Evolutionary conservation across 2,113 vertebrate species (phyloP), one percentile per base, ranked within the genome.

Genomic region (Poecilia latipinna): DNA sequence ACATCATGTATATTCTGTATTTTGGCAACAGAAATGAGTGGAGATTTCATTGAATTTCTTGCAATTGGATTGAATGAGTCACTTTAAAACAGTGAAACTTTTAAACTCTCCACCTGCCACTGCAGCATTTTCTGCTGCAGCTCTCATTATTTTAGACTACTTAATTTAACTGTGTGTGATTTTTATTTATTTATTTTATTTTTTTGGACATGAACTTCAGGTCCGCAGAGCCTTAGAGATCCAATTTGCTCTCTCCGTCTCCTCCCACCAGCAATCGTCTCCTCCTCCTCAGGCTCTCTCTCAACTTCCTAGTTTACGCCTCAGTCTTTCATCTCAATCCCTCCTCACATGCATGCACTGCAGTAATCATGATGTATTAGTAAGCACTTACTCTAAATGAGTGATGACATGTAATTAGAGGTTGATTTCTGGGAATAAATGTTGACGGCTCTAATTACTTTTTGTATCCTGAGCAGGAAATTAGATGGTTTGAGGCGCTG

Each of bases 1-100:
- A 89, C 83, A 88, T 89, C 72, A 82, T 72, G 81, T 87, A 89
- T 88, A 85, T 89, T 93, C 87, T 89, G 87, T 85, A 74, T 69
- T 72, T 77, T 86, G 83, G 82, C 70, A 83, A 91, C 91, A 75
- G 92, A 85, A 93, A 92, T 89, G 39, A 26, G 73, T 61, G 24
- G 75, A 75, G 44, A 80, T 89, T 86, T 89, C 54, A 85, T 37
- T 62, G 76, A 28, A 70, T 69, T 86, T 86, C 85, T 82, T 81
- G 78, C 83, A 83, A 90, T 86, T 83, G 74, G 70, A 86, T 77
- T 74, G 81, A 82, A 82, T 70, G 3, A 15, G 69, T 72, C 84
- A 32, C 81, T 83, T 74, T 65, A 78, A 63, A 85, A 87, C 91
- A 87, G 87, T 78, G 77, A 74, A 74, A 15, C 12, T 42, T 37